Base-by-base conservation (phyloP, 1,140 invertebrate genomes). In the Hycleus cichorii region DNA sequence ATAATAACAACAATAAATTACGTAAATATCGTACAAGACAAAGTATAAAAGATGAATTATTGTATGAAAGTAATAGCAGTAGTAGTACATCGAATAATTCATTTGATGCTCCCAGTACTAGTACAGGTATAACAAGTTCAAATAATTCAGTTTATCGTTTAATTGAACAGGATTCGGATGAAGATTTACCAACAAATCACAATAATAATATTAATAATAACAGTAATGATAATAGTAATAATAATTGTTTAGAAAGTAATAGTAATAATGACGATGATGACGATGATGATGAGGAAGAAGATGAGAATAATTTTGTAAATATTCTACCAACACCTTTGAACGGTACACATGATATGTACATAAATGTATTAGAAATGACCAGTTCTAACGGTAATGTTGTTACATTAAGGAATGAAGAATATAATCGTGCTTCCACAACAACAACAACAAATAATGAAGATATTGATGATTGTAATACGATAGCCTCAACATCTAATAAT, bases 141-240 rank as follows among this genome's bases (percentile, higher is more conserved):
- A 74, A 73, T 62, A 73, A 74, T 43, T 69, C 75, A n/a, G 58
- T 81, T 38, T 81, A 79, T 61, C 69, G 79, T 47, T 76, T 81
- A 61, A 75, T 78, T 3, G 79, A 81, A 59, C 77, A 79, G 10
- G 79, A 81, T 65, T 82, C 80, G 0, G 80, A 81, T 46, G 79
- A 81, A 55, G 80, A 81, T 58, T 74, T 49, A 39, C 50, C 62
- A 12, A 27, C 56, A 26, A 52, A 47, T 72, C 67, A 60, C 69
- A 69, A 46, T 71, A 64, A 55, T 50, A n/a, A 42, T 5, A 49
- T 61, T n/a, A 32, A 7, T 32, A 32, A 32, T 32, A 32, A 32
- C 7, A 32, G 32, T 32, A 32, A 32, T 3, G 32, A 32, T 32
- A 32, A 32, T 32, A 32, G 7, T 32, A 32, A 32, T 32, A 32